Base-by-base conservation (phyloP, 1,140 invertebrate genomes). In the Hetaerina americana region DNA sequence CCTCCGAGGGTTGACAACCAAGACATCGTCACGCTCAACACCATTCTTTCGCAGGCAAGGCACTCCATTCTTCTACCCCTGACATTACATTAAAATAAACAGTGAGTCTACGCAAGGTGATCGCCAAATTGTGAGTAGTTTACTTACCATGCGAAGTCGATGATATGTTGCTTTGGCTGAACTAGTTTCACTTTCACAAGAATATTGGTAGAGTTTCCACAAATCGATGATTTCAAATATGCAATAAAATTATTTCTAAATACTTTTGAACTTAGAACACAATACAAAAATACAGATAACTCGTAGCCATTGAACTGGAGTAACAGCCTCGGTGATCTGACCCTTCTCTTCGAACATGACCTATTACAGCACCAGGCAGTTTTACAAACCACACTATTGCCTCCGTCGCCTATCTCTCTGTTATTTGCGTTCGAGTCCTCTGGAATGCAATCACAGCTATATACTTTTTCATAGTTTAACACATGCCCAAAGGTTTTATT, bases 1-100 rank as follows among this genome's bases (percentile, higher is more conserved):
- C 95, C 95, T 68, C 96, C 96, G 15, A 98, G 83, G 0, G 96
- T 98, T n/a, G 95, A 97, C 2, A 98, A 82, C 94, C 95, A 97
- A 3, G 93, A 94, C 85, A 97, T 90, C 8, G 90, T 85, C 83
- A 92, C 87, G 78, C 95, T 92, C 74, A 95, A 82, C 81, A 94
- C 89, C 74, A 89, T 84, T 74, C 85, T 83, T 81, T 92, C 89
- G 81, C 83, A 81, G 26, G 81, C 81, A 75, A 85, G 83, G 71
- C 72, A 70, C 40, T 74, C 79, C 40, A 82, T 76, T 75, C 69
- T 81, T 31, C 82, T 72, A 75, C 78, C 81, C 82, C 82, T 83
- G 26, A 31, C 27, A 72, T n/a, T n/a, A n/a, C n/a, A n/a, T n/a
- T n/a, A n/a, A n/a, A n/a, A n/a, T n/a, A n/a, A n/a, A n/a, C n/a